These are phyloP conservation scores for Hydrochoerus hydrochaeris DNA, from an alignment of 2,113 vertebrate genomes.

Conservation along the genomic window DNA sequence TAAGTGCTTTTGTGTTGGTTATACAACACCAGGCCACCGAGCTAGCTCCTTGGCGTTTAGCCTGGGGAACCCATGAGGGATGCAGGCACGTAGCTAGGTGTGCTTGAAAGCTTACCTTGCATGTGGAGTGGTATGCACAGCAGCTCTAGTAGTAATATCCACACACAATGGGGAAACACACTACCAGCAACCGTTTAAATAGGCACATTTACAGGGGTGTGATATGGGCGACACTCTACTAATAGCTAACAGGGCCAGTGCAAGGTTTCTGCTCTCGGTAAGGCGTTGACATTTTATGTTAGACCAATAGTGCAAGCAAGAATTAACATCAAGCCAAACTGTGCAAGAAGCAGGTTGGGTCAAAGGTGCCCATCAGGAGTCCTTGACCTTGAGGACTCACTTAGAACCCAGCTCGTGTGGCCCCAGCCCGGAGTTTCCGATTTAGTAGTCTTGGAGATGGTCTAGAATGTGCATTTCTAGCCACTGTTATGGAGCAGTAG, in stretches of 20 bases:
- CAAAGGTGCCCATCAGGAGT: background rate
- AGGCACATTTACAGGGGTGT: background rate
- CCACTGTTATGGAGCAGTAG: background rate
- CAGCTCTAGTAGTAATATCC: background rate
- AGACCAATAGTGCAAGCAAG: background rate
- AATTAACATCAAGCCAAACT: background rate
- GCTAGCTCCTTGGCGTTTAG: background rate
- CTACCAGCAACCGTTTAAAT: background rate
- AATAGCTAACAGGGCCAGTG: background rate
- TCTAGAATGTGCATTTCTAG: background rate
- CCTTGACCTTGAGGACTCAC: background rate
- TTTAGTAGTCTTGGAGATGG: background rate
- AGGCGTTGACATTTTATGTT: background rate
- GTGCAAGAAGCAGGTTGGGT: background rate
- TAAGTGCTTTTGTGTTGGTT: background rate
- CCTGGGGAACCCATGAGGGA: background rate
- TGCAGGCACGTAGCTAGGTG: background rate
- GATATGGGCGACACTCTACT: background rate
- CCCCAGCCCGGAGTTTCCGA: background rate
- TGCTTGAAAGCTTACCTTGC: background rate
- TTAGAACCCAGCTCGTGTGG: background rate
- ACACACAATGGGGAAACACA: background rate
- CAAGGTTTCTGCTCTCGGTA: background rate
- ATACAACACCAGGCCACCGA: background rate
- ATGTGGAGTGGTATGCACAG: background rate